Percentiles rank a stretch among this genome's conserved stretches.
phyloP scores from a whole-genome alignment of 2,113 vertebrate species.

The Microcebus ravelobensis region DNA sequence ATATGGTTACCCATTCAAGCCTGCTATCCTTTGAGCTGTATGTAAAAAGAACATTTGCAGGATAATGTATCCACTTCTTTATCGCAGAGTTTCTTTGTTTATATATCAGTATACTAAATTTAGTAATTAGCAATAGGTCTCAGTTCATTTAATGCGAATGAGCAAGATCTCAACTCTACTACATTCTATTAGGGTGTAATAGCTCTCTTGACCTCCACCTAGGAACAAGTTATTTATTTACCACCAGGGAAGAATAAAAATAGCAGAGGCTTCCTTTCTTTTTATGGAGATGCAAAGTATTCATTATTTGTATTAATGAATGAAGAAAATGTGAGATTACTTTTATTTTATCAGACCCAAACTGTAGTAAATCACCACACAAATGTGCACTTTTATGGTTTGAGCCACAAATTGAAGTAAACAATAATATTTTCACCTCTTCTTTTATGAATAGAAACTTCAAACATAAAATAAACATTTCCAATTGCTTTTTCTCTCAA shows the following conservation, averaged over 20 bases:
- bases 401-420: constrained; percentile 62
- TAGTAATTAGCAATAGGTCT: constrained; percentile 62
- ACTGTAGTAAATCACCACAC: constrained; percentile 38
- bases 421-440: constrained; percentile 66
- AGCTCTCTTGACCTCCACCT: constrained; percentile 49
- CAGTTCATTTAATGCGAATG: constrained; percentile 62
- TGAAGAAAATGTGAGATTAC: constrained; percentile 19
- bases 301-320: constrained; percentile 52
- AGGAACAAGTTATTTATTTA: not conserved
- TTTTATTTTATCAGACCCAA: constrained; percentile 49
- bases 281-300: not conserved
- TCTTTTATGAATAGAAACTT: constrained; percentile 63
- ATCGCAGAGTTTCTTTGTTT: constrained; percentile 25
- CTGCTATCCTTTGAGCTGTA: constrained; percentile 28
- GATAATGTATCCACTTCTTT: not conserved
- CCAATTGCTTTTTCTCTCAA: constrained; percentile 51
- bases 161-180: not conserved
- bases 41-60: not conserved
- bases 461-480: constrained; percentile 77
- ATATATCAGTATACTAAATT: constrained; percentile 36
- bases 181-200: not conserved
- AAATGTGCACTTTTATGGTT: constrained; percentile 43
- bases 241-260: not conserved
- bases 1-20: not conserved
- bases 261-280: not conserved